These are phyloP conservation scores for Gallinago nigripennis DNA, from an alignment of 2,797 vertebrate genomes.

Conservation along the genomic window DNA sequence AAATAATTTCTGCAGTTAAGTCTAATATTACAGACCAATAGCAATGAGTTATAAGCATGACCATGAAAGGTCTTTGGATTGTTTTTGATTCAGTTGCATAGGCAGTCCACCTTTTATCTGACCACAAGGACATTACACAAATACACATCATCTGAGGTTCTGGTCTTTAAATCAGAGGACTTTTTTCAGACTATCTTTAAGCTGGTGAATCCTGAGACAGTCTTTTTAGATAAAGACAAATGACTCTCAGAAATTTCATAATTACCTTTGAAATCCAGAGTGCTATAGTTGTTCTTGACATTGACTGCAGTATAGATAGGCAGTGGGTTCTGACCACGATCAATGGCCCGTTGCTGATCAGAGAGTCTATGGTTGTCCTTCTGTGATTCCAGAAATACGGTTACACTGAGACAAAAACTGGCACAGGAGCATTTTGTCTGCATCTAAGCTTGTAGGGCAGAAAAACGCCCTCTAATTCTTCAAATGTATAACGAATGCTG, in stretches of 20 bases:
- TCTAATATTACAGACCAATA: neutral
- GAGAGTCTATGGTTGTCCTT: slow-evolving; percentile 78
- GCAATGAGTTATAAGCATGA: neutral
- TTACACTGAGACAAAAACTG: neutral
- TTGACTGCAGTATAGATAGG: slow-evolving; percentile 83
- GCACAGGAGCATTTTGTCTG: neutral
- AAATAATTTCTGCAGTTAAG: neutral
- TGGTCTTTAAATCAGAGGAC: neutral
- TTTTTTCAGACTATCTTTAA: neutral
- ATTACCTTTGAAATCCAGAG: slow-evolving; percentile 82
- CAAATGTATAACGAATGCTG: accelerated
- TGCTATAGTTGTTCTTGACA: slow-evolving; percentile 80
- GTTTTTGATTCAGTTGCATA: neutral
- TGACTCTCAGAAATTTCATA: neutral
- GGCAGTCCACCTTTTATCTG: neutral
- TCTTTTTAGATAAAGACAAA: neutral
- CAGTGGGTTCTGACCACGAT: slow-evolving; percentile 79
- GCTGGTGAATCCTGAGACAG: neutral
- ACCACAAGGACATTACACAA: neutral
- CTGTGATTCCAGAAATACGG: slow-evolving; percentile 52
- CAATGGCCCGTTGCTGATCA: slow-evolving; percentile 76
- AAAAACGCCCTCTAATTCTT: neutral
- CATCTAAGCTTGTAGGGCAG: neutral
- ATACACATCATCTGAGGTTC: neutral
- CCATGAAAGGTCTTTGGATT: neutral